Evolutionary conservation across 2,113 vertebrate species (phyloP), one percentile per base, ranked within the genome.

Genomic region (Blennius ocellaris): DNA sequence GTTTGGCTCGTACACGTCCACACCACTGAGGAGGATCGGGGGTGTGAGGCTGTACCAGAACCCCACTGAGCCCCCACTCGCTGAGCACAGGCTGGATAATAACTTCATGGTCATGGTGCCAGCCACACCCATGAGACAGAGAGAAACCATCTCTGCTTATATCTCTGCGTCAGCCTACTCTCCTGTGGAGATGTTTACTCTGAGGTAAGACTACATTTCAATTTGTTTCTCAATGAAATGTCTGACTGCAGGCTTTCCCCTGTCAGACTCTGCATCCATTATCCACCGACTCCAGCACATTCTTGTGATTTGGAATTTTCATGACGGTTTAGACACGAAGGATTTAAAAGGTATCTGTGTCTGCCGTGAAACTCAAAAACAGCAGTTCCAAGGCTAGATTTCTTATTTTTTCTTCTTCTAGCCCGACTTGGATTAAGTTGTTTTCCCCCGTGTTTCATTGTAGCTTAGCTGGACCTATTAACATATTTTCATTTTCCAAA

Each of bases 81-180:
- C 88, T 0, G 95, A 98, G 81, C 88, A 96, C 5, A 85, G 94
- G 6, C 85, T 99, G 92, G 97, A 98, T 65, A 82, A 87, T 74
- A 95, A 96, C 64, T 86, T 98, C 5, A 93, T 91, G 53, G 81
- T 99, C 71, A 92, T 95, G 93, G 89, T 98, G 77, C 97, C 97
- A 0, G 94, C 95, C 3, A 86, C 86, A 65, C 96, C 97, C 0
- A 92, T 94, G 63, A 96, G 93, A 10, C 96, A 95, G 63, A 96
- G 97, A 59, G 96, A 97, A 40, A 94, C 96, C 0, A 91, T 97
- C 62, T 97, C 94, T 0, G 94, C 95, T 11, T 95, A 91, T 2
- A 92, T 99, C 84, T 94, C 94, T 0, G 58, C 96, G 3, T 87
- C 95, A 10, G 93, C 93, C 68, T 95, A 94, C 49, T 95, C 96